Evolutionary conservation across 1,140 invertebrate genomes (phyloP), one percentile per base, ranked within the genome.

Genomic region (Aphaenogaster ashmeadi): DNA sequence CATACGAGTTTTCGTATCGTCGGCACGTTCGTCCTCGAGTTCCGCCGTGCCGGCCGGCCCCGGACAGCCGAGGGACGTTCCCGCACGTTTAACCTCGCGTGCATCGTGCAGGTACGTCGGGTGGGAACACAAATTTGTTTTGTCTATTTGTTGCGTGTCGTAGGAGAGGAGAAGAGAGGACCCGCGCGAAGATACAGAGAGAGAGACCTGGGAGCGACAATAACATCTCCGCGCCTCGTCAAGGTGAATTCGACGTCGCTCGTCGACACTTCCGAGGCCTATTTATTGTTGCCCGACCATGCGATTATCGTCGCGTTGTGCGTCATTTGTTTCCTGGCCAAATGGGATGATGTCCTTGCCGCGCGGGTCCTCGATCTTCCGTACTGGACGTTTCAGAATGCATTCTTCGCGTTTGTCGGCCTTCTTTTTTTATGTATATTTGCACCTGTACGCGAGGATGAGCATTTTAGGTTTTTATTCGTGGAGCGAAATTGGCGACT

Each of bases 291-390:
- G 21, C 56, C 44, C 15, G 13, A 9, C 6, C 27, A 5, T 47
- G n/a, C n/a, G 38, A 60, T 83, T 72, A 72, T 58, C 52, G 21
- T 75, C 69, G 36, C 13, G 18, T 21, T 2, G 36, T 72, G 13
- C 21, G 21, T 58, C 27, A 74, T 38, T 75, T 58, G 71, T 85
- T 50, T 36, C 11, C 13, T 38, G 33, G 11, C 36, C n/a, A 4
- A 78, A 60, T 38, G 13, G 13, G 1, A n/a, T 27, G 18, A 75
- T 41, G 36, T 56, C 36, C 7, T 75, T 6, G 11, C 21, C 36
- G 33, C n/a, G 33, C 5, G 8, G 4, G 18, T 38, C 8, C 15
- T 18, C 62, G 15, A 38, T 66, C 7, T 62, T 62, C 0, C 21
- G 21, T 64, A 18, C 33, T 3, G 13, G n/a, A 38, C 18, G 3